A percentile compares a stretch with the other conserved stretches of the same genome.
These are phyloP conservation scores for Acrocephalus arundinaceus DNA, from an alignment of 2,113 vertebrate species.

Conservation along the genomic window DNA sequence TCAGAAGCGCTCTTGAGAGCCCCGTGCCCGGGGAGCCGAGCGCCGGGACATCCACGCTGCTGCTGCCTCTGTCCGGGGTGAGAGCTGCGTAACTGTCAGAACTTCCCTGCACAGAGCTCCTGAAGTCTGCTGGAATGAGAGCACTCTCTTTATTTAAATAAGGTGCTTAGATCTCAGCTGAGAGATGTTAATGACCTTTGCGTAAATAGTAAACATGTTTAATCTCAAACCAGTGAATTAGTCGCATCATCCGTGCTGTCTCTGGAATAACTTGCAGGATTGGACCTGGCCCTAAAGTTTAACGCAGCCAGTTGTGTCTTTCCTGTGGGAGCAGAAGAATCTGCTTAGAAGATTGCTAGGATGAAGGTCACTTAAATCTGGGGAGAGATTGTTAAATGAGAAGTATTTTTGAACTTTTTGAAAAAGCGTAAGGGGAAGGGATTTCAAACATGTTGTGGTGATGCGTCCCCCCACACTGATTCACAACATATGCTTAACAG, in stretches of 20 bases:
- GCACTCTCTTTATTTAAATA: not conserved
- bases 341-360: not conserved
- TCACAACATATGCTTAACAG: not conserved
- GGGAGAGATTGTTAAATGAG: not conserved
- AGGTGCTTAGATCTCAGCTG: not conserved
- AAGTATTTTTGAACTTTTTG: not conserved
- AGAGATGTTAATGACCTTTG: not conserved
- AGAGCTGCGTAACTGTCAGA: not conserved
- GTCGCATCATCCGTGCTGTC: accelerated
- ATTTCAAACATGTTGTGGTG: not conserved
- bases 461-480: accelerated
- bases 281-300: not conserved
- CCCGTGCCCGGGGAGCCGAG: no score
- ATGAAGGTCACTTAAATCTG: not conserved
- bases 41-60: not conserved
- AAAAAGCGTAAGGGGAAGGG: not conserved
- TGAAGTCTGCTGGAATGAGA: not conserved
- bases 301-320: not conserved
- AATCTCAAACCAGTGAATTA: not conserved
- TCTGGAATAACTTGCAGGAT: not conserved
- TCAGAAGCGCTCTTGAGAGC: accelerated
- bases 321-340: not conserved
- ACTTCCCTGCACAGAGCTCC: not conserved
- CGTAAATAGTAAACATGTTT: not conserved
- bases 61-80: not conserved